Base-by-base conservation (phyloP, 2,888 invertebrate genomes). In the Catocala fraxini region DNA sequence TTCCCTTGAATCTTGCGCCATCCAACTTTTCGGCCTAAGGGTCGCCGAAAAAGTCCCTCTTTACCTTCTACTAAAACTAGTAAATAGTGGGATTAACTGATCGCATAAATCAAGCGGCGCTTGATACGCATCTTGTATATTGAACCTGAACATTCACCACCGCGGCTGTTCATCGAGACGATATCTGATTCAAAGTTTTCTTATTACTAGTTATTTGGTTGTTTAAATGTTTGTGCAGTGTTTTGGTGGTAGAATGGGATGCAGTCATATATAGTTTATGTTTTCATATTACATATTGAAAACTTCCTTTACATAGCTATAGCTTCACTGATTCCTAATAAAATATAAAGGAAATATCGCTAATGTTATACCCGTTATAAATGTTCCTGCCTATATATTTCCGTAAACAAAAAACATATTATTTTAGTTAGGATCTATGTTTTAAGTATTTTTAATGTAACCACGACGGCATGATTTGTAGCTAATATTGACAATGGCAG, bases 31-130 rank as follows among this genome's bases (percentile, higher is more conserved):
- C 81, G 82, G 80, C 83, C 81, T 77, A 82, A 84, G 85, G 87
- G 86, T 87, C 82, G 77, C 76, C 82, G 90, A 90, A 91, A 90
- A 90, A 89, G 88, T 89, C 83, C 88, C 88, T 88, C 87, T 85
- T 91, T 91, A 92, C 92, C 92, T 92, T 91, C 88, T 82, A 86
- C 84, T 91, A 89, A 91, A 92, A 92, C 91, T 91, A 92, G 92
- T 92, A 92, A 92, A 92, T 92, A 92, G 92, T 89, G 78, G 91
- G 92, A 92, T 92, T 92, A 92, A 92, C 90, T 91, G 83, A 73
- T 82, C 77, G 83, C 83, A 92, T 92, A 91, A 91, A 92, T 92
- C 92, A 91, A 79, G 76, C 61, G 82, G 74, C 78, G 77, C 72
- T 56, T 64, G 83, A 83, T 83, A 76, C 73, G 60, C 70, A 83